Conservation (phyloP, 2,888 invertebrate species). For the Agrilus biguttatus region DNA sequence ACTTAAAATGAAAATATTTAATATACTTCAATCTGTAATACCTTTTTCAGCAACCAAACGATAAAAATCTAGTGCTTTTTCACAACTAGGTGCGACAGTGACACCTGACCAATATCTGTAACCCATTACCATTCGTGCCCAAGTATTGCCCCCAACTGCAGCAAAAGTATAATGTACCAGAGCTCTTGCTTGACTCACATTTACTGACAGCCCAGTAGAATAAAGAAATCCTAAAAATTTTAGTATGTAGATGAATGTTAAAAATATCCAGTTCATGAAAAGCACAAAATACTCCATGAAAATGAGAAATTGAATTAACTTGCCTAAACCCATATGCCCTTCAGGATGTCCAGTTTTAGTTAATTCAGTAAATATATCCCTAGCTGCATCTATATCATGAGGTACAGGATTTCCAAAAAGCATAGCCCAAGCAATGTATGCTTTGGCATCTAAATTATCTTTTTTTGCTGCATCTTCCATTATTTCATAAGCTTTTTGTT, state of each 20-base stretch:
- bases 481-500: slow-evolving; percentile 57
- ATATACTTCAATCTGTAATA: slow-evolving; percentile 19
- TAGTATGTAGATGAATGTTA: background rate
- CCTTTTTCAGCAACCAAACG: slow-evolving; percentile 81
- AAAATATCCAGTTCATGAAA: too few relatives aligned
- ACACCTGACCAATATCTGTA: slow-evolving; percentile 90
- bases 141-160: slow-evolving; percentile 79
- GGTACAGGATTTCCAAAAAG: slow-evolving; percentile 69
- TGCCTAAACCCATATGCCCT: slow-evolving; percentile 67
- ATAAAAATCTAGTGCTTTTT: slow-evolving; percentile 81
- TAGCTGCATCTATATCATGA: slow-evolving; percentile 63
- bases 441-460: slow-evolving; percentile 69
- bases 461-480: slow-evolving; percentile 66
- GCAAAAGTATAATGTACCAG: slow-evolving; percentile 85
- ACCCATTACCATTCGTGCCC: slow-evolving; percentile 94
- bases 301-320: slow-evolving; percentile 6
- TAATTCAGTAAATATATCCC: slow-evolving; percentile 59
- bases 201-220: slow-evolving; percentile 73
- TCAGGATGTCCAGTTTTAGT: slow-evolving; percentile 66
- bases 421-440: slow-evolving; percentile 77
- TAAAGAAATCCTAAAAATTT: slow-evolving; percentile 56
- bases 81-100: slow-evolving; percentile 78
- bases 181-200: slow-evolving; percentile 77
- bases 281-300: background rate
- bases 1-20: background rate